Base-by-base conservation (phyloP, 2,888 invertebrate species). In the Carterocephalus palaemon region DNA sequence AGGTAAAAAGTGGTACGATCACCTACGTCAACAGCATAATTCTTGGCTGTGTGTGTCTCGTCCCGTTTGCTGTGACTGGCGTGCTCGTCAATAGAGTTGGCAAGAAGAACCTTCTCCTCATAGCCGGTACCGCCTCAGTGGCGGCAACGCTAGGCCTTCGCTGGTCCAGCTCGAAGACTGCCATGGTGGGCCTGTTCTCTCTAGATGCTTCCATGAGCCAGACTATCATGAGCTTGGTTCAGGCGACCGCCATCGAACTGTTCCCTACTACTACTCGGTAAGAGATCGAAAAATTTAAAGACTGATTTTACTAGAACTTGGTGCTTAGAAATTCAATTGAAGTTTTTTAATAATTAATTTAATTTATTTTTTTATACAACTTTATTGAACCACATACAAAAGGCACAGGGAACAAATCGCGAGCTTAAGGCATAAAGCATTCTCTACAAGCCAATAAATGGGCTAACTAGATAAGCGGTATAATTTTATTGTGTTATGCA, bases 251-350 rank as follows among this genome's bases (percentile, higher is more conserved):
- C 1, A 59, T 78, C 2, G 73, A 76, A 24, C 50, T 70, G 0
- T 72, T 77, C 40, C 75, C 76, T 0, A 79, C 79, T 1, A 58
- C 57, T 4, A 65, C 67, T 12, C 67, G 76, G 79, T 78, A 34
- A 54, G 60, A 19, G 19, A 19, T 4, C 4, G 19, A 19, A 19
- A 19, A 6, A n/a, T 24, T 9, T 33, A 10, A 13, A 23, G n/a
- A 9, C n/a, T 32, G 3, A 6, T 19, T 19, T 19, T 3, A 19
- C 19, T n/a, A n/a, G n/a, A n/a, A n/a, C n/a, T n/a, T n/a, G n/a
- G n/a, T n/a, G n/a, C n/a, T n/a, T n/a, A n/a, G n/a, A 28, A 9
- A 9, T 3, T 9, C 28, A 12, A 7, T 28, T 10, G 7, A 28
- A 28, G 28, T 1, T 28, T 28, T 9, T 28, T 29, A 9, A 13